Evolutionary conservation across 2,797 vertebrate genomes (phyloP), one percentile per base, ranked within the genome.

Genomic region (Lophius americanus): DNA sequence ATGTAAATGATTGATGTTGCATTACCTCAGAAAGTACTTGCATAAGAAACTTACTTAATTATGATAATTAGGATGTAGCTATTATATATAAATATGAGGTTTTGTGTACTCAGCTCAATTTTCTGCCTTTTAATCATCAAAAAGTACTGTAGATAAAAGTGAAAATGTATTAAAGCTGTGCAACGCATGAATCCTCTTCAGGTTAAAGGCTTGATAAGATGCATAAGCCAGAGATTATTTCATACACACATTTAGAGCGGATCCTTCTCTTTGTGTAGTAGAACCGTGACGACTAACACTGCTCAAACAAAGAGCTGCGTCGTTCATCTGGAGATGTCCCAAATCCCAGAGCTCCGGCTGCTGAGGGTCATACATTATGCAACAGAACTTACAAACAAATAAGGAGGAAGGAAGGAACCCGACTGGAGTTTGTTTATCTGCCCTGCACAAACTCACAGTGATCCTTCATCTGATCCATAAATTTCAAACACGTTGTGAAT

Each of bases 281-380:
- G 23, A 23, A 23, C 23, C 23, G 23, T 76, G 81, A 78, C 44
- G 36, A 69, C 54, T 9, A 56, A 59, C 68, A 59, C 44, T 47
- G 23, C 70, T 65, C 72, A 70, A 51, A 84, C 68, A 68, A 80
- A 76, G 64, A 80, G 36, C 57, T 54, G 39, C 50, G 69, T 60
- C 51, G 4, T 66, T 83, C 65, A 48, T 80, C 78, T 68, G 66
- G 79, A 83, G 70, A 56, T 38, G 33, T 54, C 71, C 64, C 64
- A 79, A 79, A 68, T 76, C 82, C 82, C 82, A 65, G 3, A 41
- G 77, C 58, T 37, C 64, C 51, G n/a, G 56, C 71, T 71, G 61
- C 43, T 1, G 49, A 76, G 59, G 51, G 50, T 71, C 67, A 64
- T 60, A 39, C 65, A 38, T 65, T 67, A 63, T 9, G 57, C 68